phyloP scores from a whole-genome alignment of 2,888 invertebrate genomes.

The Patella depressa region DNA sequence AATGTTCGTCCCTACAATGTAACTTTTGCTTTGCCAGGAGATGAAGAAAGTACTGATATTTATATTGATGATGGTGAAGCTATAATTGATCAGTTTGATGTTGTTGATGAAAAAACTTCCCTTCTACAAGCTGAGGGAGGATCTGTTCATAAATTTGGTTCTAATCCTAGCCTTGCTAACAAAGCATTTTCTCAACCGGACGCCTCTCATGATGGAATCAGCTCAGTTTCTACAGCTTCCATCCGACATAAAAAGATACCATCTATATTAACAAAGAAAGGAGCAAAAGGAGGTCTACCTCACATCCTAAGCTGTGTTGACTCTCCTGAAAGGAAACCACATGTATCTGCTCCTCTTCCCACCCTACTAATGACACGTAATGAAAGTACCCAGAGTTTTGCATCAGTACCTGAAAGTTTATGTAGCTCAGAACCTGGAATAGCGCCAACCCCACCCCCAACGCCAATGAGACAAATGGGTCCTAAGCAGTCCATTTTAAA shows the following conservation, averaged over 20 bases:
- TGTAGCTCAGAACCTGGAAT: slow-evolving; percentile 51
- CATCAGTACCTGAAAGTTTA: slow-evolving; percentile 62
- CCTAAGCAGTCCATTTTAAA: slow-evolving; percentile 43
- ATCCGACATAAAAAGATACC: slow-evolving; percentile 26
- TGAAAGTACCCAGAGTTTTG: slow-evolving; percentile 68
- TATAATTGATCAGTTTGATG: slow-evolving; percentile 76
- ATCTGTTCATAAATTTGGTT: slow-evolving; percentile 43
- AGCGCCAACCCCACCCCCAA: slow-evolving; percentile 51
- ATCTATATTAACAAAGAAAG: slow-evolving; percentile 10
- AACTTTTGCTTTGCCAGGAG: slow-evolving; percentile 81
- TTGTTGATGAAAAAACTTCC: slow-evolving; percentile 82
- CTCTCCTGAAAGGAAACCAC: slow-evolving; percentile 13
- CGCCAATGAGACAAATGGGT: slow-evolving; percentile 40
- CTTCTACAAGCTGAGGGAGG: slow-evolving; percentile 76
- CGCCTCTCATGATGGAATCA: slow-evolving; percentile 35
- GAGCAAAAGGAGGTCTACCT: slow-evolving; percentile 24
- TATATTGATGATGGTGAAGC: slow-evolving; percentile 49
- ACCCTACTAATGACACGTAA: slow-evolving; percentile 45
- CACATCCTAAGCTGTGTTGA: slow-evolving; percentile 30
- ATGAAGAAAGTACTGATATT: slow-evolving; percentile 51
- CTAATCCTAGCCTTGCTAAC: slow-evolving; percentile 38
- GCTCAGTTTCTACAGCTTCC: slow-evolving; percentile 35
- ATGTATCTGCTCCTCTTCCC: slow-evolving; percentile 14
- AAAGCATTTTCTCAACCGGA: slow-evolving; percentile 33
- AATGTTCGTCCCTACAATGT: slow-evolving; percentile 80